Evolutionary conservation across 2,113 vertebrate species (phyloP).

Genomic region (Poeciliopsis turrubarensis): DNA sequence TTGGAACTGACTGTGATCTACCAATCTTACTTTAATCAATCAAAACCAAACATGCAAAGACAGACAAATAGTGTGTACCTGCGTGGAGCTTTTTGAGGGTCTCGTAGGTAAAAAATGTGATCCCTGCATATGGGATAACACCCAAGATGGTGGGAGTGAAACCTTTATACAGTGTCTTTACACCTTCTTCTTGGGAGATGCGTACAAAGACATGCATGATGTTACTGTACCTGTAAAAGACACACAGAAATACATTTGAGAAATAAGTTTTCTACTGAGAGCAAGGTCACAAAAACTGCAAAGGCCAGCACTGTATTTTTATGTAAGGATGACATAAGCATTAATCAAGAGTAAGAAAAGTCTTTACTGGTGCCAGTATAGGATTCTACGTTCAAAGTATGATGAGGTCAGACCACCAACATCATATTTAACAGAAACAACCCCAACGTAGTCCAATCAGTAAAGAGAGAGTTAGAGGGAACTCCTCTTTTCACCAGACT

Average conservation of each 20-base stretch:
- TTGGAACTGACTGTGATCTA: not conserved
- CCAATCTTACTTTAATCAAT: not conserved
- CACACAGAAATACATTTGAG: not conserved
- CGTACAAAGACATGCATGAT: conserved; percentile 94
- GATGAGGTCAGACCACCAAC: not conserved
- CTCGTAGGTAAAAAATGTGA: conserved; percentile 97
- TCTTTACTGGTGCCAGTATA: too few relatives aligned
- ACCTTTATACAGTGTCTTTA: conserved; percentile 90
- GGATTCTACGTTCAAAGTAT: not conserved
- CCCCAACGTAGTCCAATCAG: too few relatives aligned
- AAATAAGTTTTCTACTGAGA: not conserved
- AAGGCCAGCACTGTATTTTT: not conserved
- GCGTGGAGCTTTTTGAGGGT: conserved; percentile 91
- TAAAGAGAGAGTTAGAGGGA: too few relatives aligned
- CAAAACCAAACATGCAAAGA: not conserved
- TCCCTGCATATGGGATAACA: conserved; percentile 92
- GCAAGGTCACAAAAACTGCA: not conserved
- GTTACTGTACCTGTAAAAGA: conserved; percentile 89
- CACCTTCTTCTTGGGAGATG: conserved; percentile 92
- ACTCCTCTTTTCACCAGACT: too few relatives aligned
- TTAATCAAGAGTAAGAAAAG: too few relatives aligned
- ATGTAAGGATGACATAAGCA: not conserved
- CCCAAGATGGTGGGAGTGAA: conserved; percentile 93
- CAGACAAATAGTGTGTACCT: conserved; percentile 75
- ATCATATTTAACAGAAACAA: not conserved